Evolutionary conservation across 2,797 vertebrate species (phyloP).

Genomic region (Crocodylus rhombifer): DNA sequence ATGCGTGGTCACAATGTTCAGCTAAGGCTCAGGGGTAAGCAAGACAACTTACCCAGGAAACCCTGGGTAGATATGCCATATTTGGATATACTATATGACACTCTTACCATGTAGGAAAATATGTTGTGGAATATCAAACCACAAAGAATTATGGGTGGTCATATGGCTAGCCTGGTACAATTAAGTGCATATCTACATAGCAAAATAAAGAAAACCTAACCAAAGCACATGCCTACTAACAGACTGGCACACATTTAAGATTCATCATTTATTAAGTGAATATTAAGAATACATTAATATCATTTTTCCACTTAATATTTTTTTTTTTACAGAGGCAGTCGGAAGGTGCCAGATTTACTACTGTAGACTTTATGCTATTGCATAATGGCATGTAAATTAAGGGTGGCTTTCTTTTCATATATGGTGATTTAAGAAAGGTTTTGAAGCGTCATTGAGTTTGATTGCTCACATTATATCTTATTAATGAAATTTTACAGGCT

Average conservation of each 20-base stretch:
- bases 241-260: background rate
- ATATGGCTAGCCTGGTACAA: background rate
- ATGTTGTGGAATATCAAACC: background rate
- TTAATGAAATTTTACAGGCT: conserved; percentile 30
- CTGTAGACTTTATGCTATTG: background rate
- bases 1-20: background rate
- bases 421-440: background rate
- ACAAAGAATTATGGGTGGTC: background rate
- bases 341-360: background rate
- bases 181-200: background rate
- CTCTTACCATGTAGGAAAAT: background rate
- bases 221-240: background rate
- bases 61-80: too few species aligned
- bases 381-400: background rate
- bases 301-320: background rate
- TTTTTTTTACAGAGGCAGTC: background rate
- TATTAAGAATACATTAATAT: background rate
- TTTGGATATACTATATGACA: background rate
- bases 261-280: background rate
- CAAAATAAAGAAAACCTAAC: background rate
- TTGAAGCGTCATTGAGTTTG: background rate
- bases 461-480: conserved; percentile 14
- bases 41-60: background rate
- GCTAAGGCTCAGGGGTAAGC: background rate
- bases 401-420: background rate